Conservation (phyloP, 2,797 vertebrate genomes). For the Selene dorsalis region DNA sequence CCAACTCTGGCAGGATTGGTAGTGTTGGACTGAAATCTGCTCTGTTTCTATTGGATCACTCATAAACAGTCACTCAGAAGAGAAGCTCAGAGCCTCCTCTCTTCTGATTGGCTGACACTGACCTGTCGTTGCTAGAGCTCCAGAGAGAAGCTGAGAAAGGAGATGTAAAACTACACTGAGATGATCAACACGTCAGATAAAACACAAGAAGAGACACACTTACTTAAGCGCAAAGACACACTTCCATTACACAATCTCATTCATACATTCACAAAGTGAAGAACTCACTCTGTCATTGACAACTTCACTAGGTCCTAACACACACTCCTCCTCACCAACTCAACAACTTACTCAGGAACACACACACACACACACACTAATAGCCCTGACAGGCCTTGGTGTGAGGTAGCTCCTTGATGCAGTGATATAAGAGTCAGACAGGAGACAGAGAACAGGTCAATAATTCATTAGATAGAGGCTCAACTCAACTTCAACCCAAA, state of each 20-base stretch:
- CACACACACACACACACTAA: neutral
- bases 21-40: too few relatives aligned
- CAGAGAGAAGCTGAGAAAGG: too few relatives aligned
- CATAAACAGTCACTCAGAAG: too few relatives aligned
- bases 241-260: neutral
- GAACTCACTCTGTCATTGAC: neutral
- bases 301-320: neutral
- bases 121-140: too few relatives aligned
- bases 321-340: conserved; percentile 1
- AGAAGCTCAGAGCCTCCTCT: too few relatives aligned
- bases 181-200: too few relatives aligned
- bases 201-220: neutral
- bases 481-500: conserved; percentile 72
- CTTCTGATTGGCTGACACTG: too few relatives aligned
- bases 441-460: conserved; percentile 67
- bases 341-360: conserved; percentile 1
- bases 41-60: too few relatives aligned
- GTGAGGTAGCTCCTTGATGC: conserved; percentile 65
- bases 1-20: too few relatives aligned
- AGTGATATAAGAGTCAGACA: conserved; percentile 65
- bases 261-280: neutral
- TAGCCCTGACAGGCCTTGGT: conserved; percentile 40
- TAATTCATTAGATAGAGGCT: conserved; percentile 77
- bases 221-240: neutral
- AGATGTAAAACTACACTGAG: too few relatives aligned